A percentile compares a stretch with the other conserved stretches of the same genome.
phyloP scores from a whole-genome alignment of 1,140 invertebrate species.

The Plectus sambesii region DNA sequence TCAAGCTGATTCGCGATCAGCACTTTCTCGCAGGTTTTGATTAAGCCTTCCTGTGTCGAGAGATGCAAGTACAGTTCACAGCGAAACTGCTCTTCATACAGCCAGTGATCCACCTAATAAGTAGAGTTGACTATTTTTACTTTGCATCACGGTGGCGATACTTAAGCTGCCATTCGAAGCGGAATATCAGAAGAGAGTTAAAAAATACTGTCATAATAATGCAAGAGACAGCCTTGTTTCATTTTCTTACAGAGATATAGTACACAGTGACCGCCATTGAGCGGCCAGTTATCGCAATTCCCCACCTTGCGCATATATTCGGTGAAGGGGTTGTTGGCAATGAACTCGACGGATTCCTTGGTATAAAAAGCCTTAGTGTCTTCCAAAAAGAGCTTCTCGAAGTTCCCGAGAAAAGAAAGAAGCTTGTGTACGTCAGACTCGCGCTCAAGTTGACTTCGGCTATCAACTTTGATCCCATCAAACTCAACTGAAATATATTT shows the following conservation, averaged over 20 bases:
- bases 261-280: too few species aligned
- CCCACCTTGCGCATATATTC: constrained; percentile 94
- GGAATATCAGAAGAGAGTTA: too few species aligned
- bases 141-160: not conserved
- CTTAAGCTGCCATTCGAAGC: too few species aligned
- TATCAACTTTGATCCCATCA: too few species aligned
- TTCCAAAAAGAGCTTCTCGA: constrained; percentile 84
- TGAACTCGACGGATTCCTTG: constrained; percentile 80
- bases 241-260: too few species aligned
- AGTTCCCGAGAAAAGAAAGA: constrained; percentile 83
- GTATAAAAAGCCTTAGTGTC: constrained; percentile 92
- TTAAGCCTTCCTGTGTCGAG: constrained; percentile 68
- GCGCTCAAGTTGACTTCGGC: not conserved
- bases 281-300: too few species aligned
- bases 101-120: constrained; percentile 79
- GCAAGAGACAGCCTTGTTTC: too few species aligned
- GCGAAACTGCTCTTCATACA: constrained; percentile 78
- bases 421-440: constrained; percentile 78
- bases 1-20: constrained; percentile 92
- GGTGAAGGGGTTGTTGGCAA: too few species aligned
- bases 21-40: constrained; percentile 85
- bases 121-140: constrained; percentile 11
- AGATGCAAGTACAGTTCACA: constrained; percentile 89
- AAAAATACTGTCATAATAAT: constrained; percentile 9
- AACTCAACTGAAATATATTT: too few species aligned